Base-by-base conservation (phyloP, 2,113 vertebrate genomes). In the Nymphicus hollandicus region DNA sequence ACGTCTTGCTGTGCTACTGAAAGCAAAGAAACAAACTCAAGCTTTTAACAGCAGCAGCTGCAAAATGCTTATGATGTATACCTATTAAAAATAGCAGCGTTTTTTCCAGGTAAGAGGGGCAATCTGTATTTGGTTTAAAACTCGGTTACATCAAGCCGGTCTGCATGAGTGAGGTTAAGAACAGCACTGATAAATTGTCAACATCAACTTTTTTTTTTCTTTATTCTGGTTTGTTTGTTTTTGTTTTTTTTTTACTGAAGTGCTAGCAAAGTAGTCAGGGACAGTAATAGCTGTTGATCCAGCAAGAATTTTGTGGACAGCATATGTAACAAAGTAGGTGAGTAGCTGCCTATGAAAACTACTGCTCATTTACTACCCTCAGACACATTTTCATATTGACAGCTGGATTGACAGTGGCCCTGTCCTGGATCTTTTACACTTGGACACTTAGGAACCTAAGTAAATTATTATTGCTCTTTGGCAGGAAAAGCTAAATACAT, bases 21-120 rank as follows among this genome's bases (percentile, higher is more conserved):
- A 79, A 93, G 88, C 58, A 92, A 86, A 89, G 89, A 83, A 89
- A 83, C 77, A 96, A 95, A 94, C 82, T 88, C 18, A 2, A 94
- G 71, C 65, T 73, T 80, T 80, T 52, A 91, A n/a, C 68, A 77
- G 69, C 72, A 66, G 81, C 17, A 70, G 63, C 47, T 80, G 52
- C 76, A 86, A 53, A 73, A 24, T 2, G 3, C 24, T 91, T 93
- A 58, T 66, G 33, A 70, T 79, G 20, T 49, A 63, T 58, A 61
- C 41, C 47, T 73, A 76, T 71, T 72, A 93, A 91, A 91, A 90
- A 74, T 17, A 49, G 18, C 7, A 56, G 22, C 16, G 14, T 78
- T 84, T 91, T 81, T 79, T 20, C 58, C 58, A 39, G 53, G 33
- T 56, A 13, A 85, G 37, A 28, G 17, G 7, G 12, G 14, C 20